phyloP scores from a whole-genome alignment of 2,888 invertebrate genomes.

The Chydorus sphaericus region DNA sequence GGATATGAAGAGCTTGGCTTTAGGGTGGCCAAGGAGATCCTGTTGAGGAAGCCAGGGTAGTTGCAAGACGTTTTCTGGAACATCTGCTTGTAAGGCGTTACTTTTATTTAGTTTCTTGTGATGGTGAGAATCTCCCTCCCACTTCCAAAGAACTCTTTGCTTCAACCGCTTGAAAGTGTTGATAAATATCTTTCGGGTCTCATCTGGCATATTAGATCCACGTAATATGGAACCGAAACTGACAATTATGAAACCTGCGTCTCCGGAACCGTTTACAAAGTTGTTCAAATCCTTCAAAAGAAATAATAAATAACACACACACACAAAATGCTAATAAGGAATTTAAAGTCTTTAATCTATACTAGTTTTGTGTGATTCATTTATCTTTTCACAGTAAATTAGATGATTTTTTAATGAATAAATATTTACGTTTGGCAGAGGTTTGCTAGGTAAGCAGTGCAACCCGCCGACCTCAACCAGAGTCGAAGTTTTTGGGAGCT shows the following conservation, averaged over 20 bases:
- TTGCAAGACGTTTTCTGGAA: conserved; percentile 46
- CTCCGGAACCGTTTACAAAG: conserved; percentile 29
- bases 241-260: conserved; percentile 14
- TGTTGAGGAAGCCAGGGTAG: conserved; percentile 54
- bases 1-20: conserved; percentile 61
- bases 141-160: conserved; percentile 17
- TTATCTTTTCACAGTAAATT: too few relatives aligned
- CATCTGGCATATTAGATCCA: conserved; percentile 5
- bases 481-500: conserved; percentile 39
- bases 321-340: too few relatives aligned
- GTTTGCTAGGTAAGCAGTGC: conserved; percentile 35
- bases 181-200: background rate
- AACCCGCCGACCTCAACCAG: conserved; percentile 47
- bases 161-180: conserved; percentile 10
- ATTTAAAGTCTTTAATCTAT: too few relatives aligned
- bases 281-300: conserved; percentile 51
- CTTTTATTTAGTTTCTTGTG: too few relatives aligned
- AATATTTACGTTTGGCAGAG: conserved; percentile 21
- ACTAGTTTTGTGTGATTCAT: too few relatives aligned
- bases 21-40: conserved; percentile 52
- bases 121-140: conserved; percentile 24
- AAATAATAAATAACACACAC: too few relatives aligned
- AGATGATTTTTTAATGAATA: too few relatives aligned
- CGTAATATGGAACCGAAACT: conserved; percentile 14
- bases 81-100: background rate